Evolutionary conservation across 2,888 invertebrate genomes (phyloP), one percentile per base, ranked within the genome.

Genomic region (Candidula unifasciata): DNA sequence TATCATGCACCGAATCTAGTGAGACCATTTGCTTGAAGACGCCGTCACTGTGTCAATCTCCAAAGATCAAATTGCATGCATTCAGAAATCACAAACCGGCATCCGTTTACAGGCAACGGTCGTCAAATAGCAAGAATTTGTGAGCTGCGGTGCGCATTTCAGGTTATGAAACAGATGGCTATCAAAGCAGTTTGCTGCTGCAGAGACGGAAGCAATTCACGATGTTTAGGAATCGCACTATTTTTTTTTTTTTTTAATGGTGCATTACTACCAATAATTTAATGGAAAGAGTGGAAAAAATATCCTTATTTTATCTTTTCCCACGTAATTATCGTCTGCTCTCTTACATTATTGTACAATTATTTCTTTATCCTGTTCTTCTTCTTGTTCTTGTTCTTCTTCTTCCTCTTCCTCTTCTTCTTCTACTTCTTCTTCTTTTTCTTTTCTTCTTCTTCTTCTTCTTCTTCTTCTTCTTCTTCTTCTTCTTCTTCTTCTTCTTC

Each of bases 11-110:
- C 8, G 24, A 35, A 82, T 82, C 82, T 82, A 27, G 57, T 52
- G 82, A 3, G 52, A 44, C 66, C 76, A 82, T 82, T 76, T 76
- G 74, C 54, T 54, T 30, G n/a, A n/a, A 13, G 16, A 30, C 30
- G 27, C 44, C 64, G 64, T 66, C 76, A 21, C 57, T 54, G 80
- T 71, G 71, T 54, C 80, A 52, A 71, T 80, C 80, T 80, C 24
- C 35, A 10, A 27, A 1, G 13, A 30, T 54, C 71, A 71, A 68
- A 68, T 27, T 64, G 66, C 30, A n/a, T 79, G 30, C 33, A 35
- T 27, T 57, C 21, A 80, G 66, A 68, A 37, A 37, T 37, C 66
- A 44, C 64, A 74, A 44, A 35, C 35, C 37, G 74, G 74, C 74
- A 74, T 74, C 37, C 52, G 30, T 35, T 74, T 44, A 35, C 13